Evolutionary conservation across 1,140 invertebrate genomes (phyloP), one percentile per base, ranked within the genome.

Genomic region (Drosophila carrolli): DNA sequence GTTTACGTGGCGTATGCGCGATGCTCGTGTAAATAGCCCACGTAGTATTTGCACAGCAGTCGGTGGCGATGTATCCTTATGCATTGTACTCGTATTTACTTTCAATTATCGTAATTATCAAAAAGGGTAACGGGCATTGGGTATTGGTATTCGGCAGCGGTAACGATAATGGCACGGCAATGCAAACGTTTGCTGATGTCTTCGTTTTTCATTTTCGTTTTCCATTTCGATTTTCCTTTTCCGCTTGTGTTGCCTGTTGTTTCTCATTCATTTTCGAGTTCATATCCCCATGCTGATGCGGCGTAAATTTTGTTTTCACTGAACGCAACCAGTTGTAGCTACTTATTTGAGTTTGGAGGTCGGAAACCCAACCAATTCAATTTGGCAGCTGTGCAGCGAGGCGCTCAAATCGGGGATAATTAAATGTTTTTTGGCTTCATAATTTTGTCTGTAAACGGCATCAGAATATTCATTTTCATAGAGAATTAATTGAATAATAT

Each of bases 81-180:
- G 67, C 76, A 76, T 75, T 82, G 80, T 76, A 76, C 72, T 75
- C 62, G 73, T 88, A 88, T 88, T 88, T 88, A 86, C 83, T 88
- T 88, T 88, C 85, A 88, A 88, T 88, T 88, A 88, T 83, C 84
- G 83, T 86, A 88, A 88, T 88, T 88, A 88, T 88, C 80, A 66
- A 88, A 88, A 88, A 83, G 83, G 84, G 76, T 88, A 82, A 65
- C 59, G 16, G 50, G 19, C 14, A 58, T 19, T 10, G 29, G 48
- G 29, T n/a, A 27, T 32, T 56, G 32, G 60, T 32, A 16, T 55
- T 40, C 60, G 29, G 38, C 19, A 19, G 38, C 37, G 55, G 56
- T 16, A 67, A 60, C 62, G 61, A 55, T 76, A 71, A 77, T 77
- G 73, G 71, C 83, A 79, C 75, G 68, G 83, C 75, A 82, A 60